Evolutionary conservation across 2,888 invertebrate species (phyloP).

Genomic region (Beris morrisii): DNA sequence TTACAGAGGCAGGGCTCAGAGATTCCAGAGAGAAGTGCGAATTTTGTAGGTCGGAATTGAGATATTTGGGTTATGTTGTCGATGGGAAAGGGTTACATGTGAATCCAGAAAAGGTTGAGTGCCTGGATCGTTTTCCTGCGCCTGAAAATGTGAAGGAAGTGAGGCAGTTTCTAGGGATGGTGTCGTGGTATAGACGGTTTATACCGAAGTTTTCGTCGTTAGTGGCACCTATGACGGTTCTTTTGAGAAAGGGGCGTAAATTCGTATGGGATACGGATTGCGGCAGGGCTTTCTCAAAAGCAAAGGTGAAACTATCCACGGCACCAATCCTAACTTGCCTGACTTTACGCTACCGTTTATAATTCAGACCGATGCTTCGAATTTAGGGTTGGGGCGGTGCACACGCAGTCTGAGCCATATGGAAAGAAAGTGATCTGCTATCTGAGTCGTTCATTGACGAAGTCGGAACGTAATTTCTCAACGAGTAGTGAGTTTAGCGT

Average conservation of each 20-base stretch:
- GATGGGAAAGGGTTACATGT: slow-evolving; percentile 22
- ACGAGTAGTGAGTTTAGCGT: too few relatives aligned
- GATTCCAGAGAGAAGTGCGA: slow-evolving; percentile 24
- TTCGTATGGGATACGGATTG: too few relatives aligned
- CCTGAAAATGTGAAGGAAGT: slow-evolving; percentile 26
- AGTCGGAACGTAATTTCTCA: too few relatives aligned
- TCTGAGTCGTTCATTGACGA: too few relatives aligned
- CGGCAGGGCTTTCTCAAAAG: too few relatives aligned
- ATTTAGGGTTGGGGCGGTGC: too few relatives aligned
- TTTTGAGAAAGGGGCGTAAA: slow-evolving; percentile 35
- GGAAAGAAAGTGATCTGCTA: too few relatives aligned
- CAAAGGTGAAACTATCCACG: too few relatives aligned
- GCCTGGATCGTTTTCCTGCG: slow-evolving; percentile 28
- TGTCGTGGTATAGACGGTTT: slow-evolving; percentile 34
- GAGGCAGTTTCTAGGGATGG: slow-evolving; percentile 30
- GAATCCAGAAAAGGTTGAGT: slow-evolving; percentile 33
- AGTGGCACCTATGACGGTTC: slow-evolving; percentile 17
- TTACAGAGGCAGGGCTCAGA: not conserved
- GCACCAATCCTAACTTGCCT: too few relatives aligned
- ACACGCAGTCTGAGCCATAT: too few relatives aligned
- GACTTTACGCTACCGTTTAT: too few relatives aligned
- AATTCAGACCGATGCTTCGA: too few relatives aligned
- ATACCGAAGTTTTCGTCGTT: slow-evolving; percentile 26
- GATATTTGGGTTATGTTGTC: slow-evolving; percentile 33
- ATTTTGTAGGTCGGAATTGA: slow-evolving; percentile 28